Evolutionary conservation across 92 coral and sea anemone genomes (phyloP).

Genomic region (Paragorgia papillata): DNA sequence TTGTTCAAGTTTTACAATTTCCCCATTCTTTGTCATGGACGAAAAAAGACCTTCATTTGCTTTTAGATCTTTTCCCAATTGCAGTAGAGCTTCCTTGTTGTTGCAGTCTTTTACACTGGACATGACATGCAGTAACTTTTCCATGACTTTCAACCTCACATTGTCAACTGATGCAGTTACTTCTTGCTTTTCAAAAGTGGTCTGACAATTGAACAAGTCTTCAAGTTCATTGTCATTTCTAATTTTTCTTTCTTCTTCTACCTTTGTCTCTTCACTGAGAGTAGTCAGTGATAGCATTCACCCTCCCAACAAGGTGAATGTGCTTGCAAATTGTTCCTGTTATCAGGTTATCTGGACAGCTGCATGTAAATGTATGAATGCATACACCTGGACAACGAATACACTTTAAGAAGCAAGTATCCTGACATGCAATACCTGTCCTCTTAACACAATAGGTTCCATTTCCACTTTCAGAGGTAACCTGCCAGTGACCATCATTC

Average conservation of each 20-base stretch:
- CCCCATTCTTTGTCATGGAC: slow-evolving; percentile 34
- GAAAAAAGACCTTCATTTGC: slow-evolving; percentile 23
- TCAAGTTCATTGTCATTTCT: too few relatives aligned
- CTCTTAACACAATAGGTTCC: background rate
- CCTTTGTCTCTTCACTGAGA: too few relatives aligned
- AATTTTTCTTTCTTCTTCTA: too few relatives aligned
- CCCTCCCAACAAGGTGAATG: slow-evolving; percentile 25
- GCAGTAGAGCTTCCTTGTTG: slow-evolving; percentile 25
- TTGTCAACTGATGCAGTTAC: background rate
- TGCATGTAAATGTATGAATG: slow-evolving; percentile 3
- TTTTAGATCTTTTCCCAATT: slow-evolving; percentile 35
- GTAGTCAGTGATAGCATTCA: slow-evolving; percentile 6
- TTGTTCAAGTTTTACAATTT: slow-evolving; percentile 29
- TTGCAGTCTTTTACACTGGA: background rate
- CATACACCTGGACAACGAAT: background rate
- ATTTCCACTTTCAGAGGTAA: background rate
- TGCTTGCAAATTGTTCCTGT: slow-evolving; percentile 8
- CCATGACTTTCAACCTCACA: background rate
- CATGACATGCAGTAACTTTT: background rate
- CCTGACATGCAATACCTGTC: background rate
- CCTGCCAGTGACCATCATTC: background rate
- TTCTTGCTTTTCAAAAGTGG: background rate
- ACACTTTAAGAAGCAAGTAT: slow-evolving; percentile 6
- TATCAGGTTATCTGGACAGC: slow-evolving; percentile 18
- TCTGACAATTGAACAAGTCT: too few relatives aligned